phyloP scores from a whole-genome alignment of 23 tunicate genomes.

The Pegea sp. region DNA sequence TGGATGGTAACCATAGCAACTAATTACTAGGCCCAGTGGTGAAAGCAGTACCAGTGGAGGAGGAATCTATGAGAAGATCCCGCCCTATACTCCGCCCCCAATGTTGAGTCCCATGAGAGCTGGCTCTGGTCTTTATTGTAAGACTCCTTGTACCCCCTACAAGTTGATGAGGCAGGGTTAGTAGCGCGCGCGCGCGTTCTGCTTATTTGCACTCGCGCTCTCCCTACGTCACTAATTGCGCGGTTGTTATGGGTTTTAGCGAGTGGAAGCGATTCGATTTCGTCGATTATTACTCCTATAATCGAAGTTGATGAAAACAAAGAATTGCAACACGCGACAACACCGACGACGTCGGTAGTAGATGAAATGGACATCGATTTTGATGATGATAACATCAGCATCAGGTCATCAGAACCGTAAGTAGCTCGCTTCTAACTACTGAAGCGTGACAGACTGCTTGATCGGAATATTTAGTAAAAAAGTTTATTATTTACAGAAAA shows the following conservation, averaged over 20 bases:
- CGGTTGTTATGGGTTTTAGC: slow-evolving; percentile 8
- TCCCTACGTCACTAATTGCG: no score
- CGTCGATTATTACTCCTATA: slow-evolving; percentile 42
- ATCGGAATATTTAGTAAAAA: no score
- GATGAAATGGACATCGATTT: no score
- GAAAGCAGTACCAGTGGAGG: slow-evolving; percentile 40
- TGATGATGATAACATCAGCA: slow-evolving; percentile 34
- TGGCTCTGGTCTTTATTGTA: slow-evolving; percentile 68
- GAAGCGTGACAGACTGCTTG: no score
- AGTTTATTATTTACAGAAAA: slow-evolving; percentile 50
- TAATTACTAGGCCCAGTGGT: slow-evolving; percentile 44
- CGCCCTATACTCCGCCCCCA: slow-evolving; percentile 91
- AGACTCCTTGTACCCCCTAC: slow-evolving; percentile 67
- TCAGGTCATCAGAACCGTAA: slow-evolving; percentile 78
- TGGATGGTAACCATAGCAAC: neutral
- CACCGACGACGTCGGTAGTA: no score
- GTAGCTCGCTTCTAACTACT: slow-evolving; percentile 6
- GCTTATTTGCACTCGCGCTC: no score
- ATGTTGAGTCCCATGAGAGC: slow-evolving; percentile 75
- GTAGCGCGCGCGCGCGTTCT: no score
- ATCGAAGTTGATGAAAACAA: slow-evolving; percentile 20
- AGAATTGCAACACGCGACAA: no score
- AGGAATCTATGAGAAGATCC: slow-evolving; percentile 57
- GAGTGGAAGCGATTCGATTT: no score
- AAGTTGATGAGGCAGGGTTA: no score